phyloP scores from a whole-genome alignment of 2,888 invertebrate species.

The Drosophila algonquin region DNA sequence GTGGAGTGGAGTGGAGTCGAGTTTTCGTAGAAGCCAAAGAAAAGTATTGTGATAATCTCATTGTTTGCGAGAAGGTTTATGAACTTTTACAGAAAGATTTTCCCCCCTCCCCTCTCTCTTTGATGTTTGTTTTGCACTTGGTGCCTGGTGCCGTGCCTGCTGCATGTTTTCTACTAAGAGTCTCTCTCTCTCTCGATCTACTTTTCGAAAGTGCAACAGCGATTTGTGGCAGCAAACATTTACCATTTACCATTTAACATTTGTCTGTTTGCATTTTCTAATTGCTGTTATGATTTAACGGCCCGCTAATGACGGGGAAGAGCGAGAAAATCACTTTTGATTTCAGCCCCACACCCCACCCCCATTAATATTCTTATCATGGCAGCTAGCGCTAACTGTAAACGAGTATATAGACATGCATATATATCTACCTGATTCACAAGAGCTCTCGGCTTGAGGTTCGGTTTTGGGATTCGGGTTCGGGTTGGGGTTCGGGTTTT shows the following conservation, averaged over 20 bases:
- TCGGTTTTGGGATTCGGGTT: slow-evolving; percentile 10
- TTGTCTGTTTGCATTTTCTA: slow-evolving; percentile 60
- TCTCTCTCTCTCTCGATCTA: not conserved
- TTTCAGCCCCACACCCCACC: slow-evolving; percentile 46
- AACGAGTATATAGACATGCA: not conserved
- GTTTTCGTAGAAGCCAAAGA: slow-evolving; percentile 31
- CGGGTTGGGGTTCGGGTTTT: slow-evolving; percentile 17
- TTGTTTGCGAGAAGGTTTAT: slow-evolving; percentile 72
- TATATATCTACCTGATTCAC: slow-evolving; percentile 44
- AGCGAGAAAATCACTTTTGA: slow-evolving; percentile 67
- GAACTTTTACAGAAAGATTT: slow-evolving; percentile 79
- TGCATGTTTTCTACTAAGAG: slow-evolving; percentile 31
- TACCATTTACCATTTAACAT: slow-evolving; percentile 17
- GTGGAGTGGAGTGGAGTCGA: not conserved
- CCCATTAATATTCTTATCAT: slow-evolving; percentile 75
- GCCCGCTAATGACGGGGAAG: slow-evolving; percentile 31
- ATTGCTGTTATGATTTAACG: slow-evolving; percentile 57
- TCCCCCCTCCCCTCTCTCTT: slow-evolving; percentile 21
- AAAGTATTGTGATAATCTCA: slow-evolving; percentile 46
- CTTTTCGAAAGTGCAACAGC: slow-evolving; percentile 71
- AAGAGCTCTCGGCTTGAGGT: slow-evolving; percentile 40
- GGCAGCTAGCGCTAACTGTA: slow-evolving; percentile 10
- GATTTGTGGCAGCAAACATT: slow-evolving; percentile 48
- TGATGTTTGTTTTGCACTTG: slow-evolving; percentile 52
- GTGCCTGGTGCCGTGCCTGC: slow-evolving; percentile 1